Percentiles rank a stretch among this genome's conserved stretches.
These are phyloP conservation scores for Catocala nupta DNA, from an alignment of 2,888 invertebrate species.

Conservation along the genomic window DNA sequence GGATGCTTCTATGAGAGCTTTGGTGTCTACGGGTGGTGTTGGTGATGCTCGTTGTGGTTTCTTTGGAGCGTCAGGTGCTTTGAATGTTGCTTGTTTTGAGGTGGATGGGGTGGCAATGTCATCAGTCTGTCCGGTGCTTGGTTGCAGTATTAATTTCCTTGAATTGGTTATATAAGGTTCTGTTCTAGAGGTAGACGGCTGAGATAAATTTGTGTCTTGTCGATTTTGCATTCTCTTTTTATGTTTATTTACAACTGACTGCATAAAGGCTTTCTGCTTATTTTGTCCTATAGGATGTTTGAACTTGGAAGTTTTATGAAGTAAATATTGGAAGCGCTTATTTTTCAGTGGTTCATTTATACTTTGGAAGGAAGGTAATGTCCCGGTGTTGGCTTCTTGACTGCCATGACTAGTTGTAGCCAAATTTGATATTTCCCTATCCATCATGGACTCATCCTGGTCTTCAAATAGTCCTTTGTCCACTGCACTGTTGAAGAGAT, in stretches of 20 bases:
- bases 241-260: constrained; percentile 84
- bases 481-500: constrained; percentile 82
- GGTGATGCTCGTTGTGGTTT: constrained; percentile 73
- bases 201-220: constrained; percentile 69
- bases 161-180: constrained; percentile 76
- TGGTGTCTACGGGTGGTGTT: constrained; percentile 88
- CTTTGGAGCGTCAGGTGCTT: constrained; percentile 75
- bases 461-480: constrained; percentile 83
- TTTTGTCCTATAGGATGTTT: constrained; percentile 83
- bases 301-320: constrained; percentile 84
- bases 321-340: constrained; percentile 83
- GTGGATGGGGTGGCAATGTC: constrained; percentile 75
- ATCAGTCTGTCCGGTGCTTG: constrained; percentile 68
- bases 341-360: constrained; percentile 83
- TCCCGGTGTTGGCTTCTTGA: constrained; percentile 73
- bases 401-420: constrained; percentile 82
- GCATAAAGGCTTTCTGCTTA: constrained; percentile 85
- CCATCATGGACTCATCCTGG: constrained; percentile 82
- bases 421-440: constrained; percentile 82
- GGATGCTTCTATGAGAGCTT: constrained; percentile 95
- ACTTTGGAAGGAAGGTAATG: constrained; percentile 80
- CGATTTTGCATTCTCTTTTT: constrained; percentile 80
- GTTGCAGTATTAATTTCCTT: constrained; percentile 74
- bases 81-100: constrained; percentile 74
- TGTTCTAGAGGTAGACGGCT: constrained; percentile 79